These are phyloP conservation scores for Spisula subtruncata DNA, from an alignment of 2,888 invertebrate genomes.

Conservation along the genomic window DNA sequence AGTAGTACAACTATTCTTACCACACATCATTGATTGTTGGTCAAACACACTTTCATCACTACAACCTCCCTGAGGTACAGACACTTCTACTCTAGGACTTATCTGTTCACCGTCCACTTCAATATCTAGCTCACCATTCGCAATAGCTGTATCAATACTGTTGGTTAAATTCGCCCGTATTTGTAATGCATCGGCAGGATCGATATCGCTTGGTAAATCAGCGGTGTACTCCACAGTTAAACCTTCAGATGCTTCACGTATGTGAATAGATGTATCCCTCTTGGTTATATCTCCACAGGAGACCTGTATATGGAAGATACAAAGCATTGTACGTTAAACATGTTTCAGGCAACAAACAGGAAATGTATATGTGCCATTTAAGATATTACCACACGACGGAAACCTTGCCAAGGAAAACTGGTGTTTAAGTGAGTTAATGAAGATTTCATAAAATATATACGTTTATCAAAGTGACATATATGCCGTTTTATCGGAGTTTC, in stretches of 20 bases:
- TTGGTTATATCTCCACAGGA: conserved; percentile 18
- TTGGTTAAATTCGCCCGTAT: not conserved
- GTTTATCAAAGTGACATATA: too few species aligned
- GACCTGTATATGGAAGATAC: not conserved
- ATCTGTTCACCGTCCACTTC: not conserved
- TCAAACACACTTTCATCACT: conserved; percentile 23
- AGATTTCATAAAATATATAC: too few species aligned
- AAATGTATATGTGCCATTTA: too few species aligned
- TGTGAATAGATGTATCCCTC: not conserved
- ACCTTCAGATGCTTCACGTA: not conserved
- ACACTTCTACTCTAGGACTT: not conserved
- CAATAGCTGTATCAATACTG: not conserved
- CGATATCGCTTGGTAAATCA: not conserved
- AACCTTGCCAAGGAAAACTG: too few species aligned
- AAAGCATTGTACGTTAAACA: not conserved
- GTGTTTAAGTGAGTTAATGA: too few species aligned
- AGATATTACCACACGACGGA: too few species aligned
- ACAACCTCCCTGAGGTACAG: not conserved
- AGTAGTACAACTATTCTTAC: conserved; percentile 8
- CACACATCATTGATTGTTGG: conserved; percentile 25
- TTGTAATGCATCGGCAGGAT: not conserved
- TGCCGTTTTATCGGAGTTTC: too few species aligned
- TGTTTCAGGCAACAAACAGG: not conserved
- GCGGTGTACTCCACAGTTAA: not conserved
- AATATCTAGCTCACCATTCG: conserved; percentile 4